These are phyloP conservation scores for Andrena camellia DNA, from an alignment of 2,888 invertebrate species.

Conservation along the genomic window DNA sequence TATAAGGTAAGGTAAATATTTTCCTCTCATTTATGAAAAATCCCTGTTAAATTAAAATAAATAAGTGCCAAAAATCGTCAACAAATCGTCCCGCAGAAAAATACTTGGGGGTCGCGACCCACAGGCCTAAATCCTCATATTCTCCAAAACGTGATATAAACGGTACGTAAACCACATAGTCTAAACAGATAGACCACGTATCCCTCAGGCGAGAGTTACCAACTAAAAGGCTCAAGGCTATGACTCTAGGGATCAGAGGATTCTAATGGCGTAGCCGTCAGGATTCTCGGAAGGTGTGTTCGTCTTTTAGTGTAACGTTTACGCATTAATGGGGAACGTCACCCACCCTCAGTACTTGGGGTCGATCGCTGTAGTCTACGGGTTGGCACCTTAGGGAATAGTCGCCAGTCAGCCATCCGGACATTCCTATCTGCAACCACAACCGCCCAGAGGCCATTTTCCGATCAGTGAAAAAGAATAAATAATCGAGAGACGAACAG, in stretches of 20 bases:
- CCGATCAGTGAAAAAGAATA: slow-evolving; percentile 72
- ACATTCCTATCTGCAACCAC: slow-evolving; percentile 93
- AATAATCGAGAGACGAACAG: slow-evolving; percentile 13
- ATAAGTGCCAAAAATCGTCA: no score
- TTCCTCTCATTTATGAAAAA: no score
- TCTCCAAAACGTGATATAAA: no score
- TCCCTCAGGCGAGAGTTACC: no score
- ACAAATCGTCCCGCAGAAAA: no score
- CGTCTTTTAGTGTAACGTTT: slow-evolving; percentile 28
- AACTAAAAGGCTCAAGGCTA: no score
- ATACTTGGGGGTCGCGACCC: no score
- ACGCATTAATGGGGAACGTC: slow-evolving; percentile 67
- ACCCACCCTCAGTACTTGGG: slow-evolving; percentile 96
- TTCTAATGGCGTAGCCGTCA: background rate
- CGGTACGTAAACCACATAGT: no score
- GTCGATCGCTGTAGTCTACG: slow-evolving; percentile 97
- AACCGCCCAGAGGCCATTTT: slow-evolving; percentile 82
- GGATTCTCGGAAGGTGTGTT: slow-evolving; percentile 12
- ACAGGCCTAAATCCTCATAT: no score
- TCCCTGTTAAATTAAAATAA: no score
- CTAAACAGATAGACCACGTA: no score
- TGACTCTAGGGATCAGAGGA: background rate
- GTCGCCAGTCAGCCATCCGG: slow-evolving; percentile 97
- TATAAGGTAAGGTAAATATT: no score
- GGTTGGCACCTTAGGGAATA: slow-evolving; percentile 98